These are phyloP conservation scores for Poeciliopsis gracilis DNA, from an alignment of 2,797 vertebrate species.

Conservation along the genomic window DNA sequence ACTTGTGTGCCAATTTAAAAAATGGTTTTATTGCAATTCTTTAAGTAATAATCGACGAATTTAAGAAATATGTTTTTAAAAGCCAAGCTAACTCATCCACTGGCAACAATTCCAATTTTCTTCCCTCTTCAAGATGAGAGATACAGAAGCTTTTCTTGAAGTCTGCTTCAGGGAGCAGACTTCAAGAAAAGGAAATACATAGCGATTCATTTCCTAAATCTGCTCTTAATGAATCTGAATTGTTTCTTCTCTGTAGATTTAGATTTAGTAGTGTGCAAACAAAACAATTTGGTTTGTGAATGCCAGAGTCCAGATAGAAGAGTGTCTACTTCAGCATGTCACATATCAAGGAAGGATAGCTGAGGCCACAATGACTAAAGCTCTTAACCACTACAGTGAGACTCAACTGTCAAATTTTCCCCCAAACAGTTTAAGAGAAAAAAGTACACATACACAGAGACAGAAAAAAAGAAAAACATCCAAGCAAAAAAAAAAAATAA, in stretches of 20 bases:
- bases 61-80: neutral
- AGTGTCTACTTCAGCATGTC: neutral
- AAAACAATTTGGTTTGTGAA: neutral
- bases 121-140: neutral
- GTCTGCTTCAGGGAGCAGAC: neutral
- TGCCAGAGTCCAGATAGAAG: neutral
- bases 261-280: neutral
- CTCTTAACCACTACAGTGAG: conserved; percentile 3
- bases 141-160: neutral
- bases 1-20: neutral
- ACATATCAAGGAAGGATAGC: neutral
- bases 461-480: neutral
- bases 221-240: too few relatives aligned
- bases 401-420: neutral
- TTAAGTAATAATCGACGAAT: neutral
- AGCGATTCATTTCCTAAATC: neutral
- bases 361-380: neutral
- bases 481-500: neutral
- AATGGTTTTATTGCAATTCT: neutral
- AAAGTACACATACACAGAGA: neutral
- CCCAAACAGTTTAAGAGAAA: neutral
- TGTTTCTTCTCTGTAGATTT: neutral
- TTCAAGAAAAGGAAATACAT: conserved; percentile 5
- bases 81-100: neutral
- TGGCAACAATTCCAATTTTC: neutral